Evolutionary conservation across 2,797 vertebrate genomes (phyloP), one percentile per base, ranked within the genome.

Genomic region (Sebastes vulpes): DNA sequence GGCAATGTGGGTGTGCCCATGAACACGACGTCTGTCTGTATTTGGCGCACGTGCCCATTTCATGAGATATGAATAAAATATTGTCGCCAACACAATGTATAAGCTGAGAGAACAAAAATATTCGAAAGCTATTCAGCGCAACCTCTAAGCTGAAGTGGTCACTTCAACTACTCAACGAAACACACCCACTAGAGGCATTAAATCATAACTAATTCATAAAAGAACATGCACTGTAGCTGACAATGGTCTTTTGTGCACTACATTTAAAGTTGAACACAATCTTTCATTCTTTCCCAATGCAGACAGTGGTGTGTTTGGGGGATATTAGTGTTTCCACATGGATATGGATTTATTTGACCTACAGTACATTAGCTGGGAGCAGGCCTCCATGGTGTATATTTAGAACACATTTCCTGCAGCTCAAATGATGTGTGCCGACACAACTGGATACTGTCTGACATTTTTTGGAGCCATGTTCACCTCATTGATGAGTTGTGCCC

Each of bases 341-440:
- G 81, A 84, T 91, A 93, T 94, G 72, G 92, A 93, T 93, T 94
- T 90, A 91, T 93, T 50, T 93, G 93, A 93, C 91, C 79, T 61
- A 70, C 78, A 86, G 70, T 77, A 79, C 89, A 93, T 91, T 90
- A 89, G 83, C 85, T 85, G 58, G 60, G 61, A 84, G 78, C 88
- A 57, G 79, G 63, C 76, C 86, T 85, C 61, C 1, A 20, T 64
- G 81, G 77, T 78, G 81, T 92, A 92, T 90, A 92, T 94, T 89
- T 91, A 92, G 87, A 92, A 90, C 84, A 86, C 72, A 74, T 89
- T 85, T 90, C 86, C 89, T 82, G 86, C 77, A 80, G 83, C 81
- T 84, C 77, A 73, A 75, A 88, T 81, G 57, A 81, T 85, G 77
- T 88, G 80, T 79, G 80, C 77, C 78, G 73, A 88, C 87, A 86